phyloP scores from a whole-genome alignment of 2,797 vertebrate species.

The Malacoraja senta region DNA sequence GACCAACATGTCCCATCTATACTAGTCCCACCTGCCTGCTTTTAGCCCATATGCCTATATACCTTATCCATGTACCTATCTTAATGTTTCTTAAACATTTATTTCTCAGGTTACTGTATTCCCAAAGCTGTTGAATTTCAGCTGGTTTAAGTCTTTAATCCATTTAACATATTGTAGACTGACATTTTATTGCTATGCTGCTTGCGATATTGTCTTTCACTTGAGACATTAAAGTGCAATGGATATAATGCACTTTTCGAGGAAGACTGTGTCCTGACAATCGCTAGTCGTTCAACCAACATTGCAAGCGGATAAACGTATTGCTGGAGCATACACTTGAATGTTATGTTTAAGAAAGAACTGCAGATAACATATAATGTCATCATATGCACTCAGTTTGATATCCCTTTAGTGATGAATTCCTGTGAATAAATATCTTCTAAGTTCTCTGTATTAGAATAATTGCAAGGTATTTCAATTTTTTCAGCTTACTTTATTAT shows the following conservation, averaged over 20 bases:
- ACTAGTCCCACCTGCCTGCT: too few species aligned
- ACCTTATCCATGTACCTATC: too few species aligned
- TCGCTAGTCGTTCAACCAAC: neutral
- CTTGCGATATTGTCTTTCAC: neutral
- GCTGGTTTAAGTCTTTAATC: neutral
- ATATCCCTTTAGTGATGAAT: neutral
- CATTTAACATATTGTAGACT: neutral
- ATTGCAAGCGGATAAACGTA: neutral
- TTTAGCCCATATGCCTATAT: too few species aligned
- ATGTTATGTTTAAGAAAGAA: neutral
- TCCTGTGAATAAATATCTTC: neutral
- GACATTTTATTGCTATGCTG: neutral
- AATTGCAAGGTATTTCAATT: neutral
- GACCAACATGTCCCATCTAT: too few species aligned
- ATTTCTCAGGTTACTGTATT: neutral
- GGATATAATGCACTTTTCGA: neutral
- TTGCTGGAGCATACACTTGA: neutral
- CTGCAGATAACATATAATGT: too few species aligned
- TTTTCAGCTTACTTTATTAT: too few species aligned
- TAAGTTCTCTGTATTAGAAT: neutral
- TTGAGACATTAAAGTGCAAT: neutral
- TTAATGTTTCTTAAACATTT: neutral
- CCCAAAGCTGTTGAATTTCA: neutral
- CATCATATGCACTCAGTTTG: neutral
- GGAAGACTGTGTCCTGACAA: neutral